Evolutionary conservation across 2,797 vertebrate species (phyloP), one percentile per base, ranked within the genome.

Genomic region (Malacoctenus gilli): DNA sequence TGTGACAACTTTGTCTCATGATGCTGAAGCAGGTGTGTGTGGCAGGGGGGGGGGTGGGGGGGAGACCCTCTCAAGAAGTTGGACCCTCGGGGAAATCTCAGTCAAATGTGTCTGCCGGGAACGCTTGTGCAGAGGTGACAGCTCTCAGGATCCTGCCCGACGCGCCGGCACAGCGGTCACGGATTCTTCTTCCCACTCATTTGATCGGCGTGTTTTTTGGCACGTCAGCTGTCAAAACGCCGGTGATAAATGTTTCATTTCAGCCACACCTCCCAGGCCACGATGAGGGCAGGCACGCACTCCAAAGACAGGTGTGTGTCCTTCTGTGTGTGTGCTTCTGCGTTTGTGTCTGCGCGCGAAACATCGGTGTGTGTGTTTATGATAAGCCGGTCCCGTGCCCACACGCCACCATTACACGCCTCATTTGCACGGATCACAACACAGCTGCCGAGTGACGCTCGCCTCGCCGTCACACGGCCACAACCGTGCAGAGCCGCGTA

Each of bases 391-490:
- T 55, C 60, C 51, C 57, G 58, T 34, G 54, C 67, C 70, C 58
- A 8, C 58, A 82, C 13, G 40, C 71, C 72, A 56, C 61, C 78
- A 75, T 77, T 23, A 48, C 73, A 79, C 3, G 79, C 54, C 66
- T 84, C 83, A 80, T 79, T 85, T 64, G 7, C 63, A 38, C 56
- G 38, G 55, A 78, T 75, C 72, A 71, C 65, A 72, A 80, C 75
- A 63, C 64, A 71, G 69, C 69, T 74, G 84, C 68, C 7, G 67
- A 37, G 46, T 35, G 70, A 66, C 35, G 25, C 36, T 48, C 3
- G 13, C 68, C 76, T 79, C 82, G 80, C 83, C 67, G 79, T 72
- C 75, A 67, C 54, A 54, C n/a, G 59, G 39, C 3, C 23, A 39
- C 25, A 62, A n/a, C n/a, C n/a, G n/a, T n/a, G n/a, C n/a, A n/a